A percentile compares a stretch with the other conserved stretches of the same genome.
Conservation (phyloP, 1,140 invertebrate genomes). For the Latrodectus geometricus region DNA sequence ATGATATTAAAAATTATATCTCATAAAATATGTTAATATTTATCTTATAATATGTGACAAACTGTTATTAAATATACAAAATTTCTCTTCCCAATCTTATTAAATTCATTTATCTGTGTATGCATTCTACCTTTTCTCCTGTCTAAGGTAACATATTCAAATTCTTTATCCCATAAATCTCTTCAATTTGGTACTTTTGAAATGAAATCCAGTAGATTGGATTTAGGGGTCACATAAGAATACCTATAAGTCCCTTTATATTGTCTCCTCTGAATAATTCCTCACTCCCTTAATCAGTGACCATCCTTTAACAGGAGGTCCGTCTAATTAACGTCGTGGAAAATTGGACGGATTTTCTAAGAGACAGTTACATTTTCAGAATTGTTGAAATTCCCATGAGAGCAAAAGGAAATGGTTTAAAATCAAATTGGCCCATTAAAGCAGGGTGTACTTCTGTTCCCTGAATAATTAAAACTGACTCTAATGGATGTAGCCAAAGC, state of each 20-base stretch:
- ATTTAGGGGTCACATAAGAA: too few relatives aligned
- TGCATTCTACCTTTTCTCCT: too few relatives aligned
- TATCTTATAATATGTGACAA: too few relatives aligned
- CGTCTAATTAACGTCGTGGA: constrained; percentile 39
- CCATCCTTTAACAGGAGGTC: constrained; percentile 1
- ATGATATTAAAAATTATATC: too few relatives aligned
- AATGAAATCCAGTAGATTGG: too few relatives aligned
- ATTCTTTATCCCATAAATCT: too few relatives aligned
- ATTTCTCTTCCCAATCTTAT: too few relatives aligned
- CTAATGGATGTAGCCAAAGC: constrained; percentile 29
- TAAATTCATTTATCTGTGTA: too few relatives aligned
- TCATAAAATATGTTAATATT: too few relatives aligned
- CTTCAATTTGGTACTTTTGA: too few relatives aligned
- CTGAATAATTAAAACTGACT: constrained; percentile 51
- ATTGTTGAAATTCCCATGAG: constrained; percentile 46
- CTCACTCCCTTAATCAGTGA: background rate
- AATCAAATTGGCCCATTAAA: constrained; percentile 48
- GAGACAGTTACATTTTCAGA: constrained; percentile 45
- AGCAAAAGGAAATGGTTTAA: constrained; percentile 36
- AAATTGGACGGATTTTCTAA: constrained; percentile 51
- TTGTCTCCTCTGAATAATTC: background rate
- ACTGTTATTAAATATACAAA: too few relatives aligned
- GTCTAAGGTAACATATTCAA: too few relatives aligned
- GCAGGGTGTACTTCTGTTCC: constrained; percentile 10
- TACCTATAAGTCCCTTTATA: background rate